phyloP scores from a whole-genome alignment of 2,888 invertebrate species.

The Tiphia femorata region DNA sequence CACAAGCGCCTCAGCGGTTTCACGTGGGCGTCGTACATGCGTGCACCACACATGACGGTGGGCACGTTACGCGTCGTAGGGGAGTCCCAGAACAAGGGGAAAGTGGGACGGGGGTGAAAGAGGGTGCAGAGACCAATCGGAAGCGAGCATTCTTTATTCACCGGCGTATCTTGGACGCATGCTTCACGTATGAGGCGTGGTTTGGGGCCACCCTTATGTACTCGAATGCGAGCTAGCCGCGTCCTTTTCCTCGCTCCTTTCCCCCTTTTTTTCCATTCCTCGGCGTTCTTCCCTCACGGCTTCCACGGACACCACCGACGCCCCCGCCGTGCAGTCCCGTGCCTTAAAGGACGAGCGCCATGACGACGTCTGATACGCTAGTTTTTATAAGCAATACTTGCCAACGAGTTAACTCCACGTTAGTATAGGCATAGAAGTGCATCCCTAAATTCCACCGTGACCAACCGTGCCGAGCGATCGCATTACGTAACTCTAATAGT shows the following conservation, averaged over 20 bases:
- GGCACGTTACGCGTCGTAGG: conserved; percentile 15
- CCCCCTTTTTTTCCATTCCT: conserved; percentile 14
- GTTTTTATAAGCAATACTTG: too few species aligned
- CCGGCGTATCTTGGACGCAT: conserved; percentile 59
- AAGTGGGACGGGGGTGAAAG: too few species aligned
- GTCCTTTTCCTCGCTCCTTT: conserved; percentile 22
- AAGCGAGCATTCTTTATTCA: conserved; percentile 66
- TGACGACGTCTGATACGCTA: too few species aligned
- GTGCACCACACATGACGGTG: conserved; percentile 1
- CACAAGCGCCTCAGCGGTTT: not conserved
- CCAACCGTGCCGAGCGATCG: too few species aligned
- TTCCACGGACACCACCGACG: conserved; percentile 12
- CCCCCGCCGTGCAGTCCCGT: conserved; percentile 34
- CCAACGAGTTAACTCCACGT: too few species aligned
- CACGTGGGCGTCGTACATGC: conserved; percentile 7
- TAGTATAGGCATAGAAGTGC: too few species aligned
- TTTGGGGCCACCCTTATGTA: conserved; percentile 51
- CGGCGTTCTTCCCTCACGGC: conserved; percentile 38
- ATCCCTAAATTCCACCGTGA: too few species aligned
- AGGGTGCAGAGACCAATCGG: conserved; percentile 64
- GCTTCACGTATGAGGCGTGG: conserved; percentile 63
- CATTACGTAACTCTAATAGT: too few species aligned
- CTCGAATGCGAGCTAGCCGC: conserved; percentile 29
- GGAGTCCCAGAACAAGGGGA: conserved; percentile 24
- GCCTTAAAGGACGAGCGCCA: conserved; percentile 16